Evolutionary conservation across 2,113 vertebrate genomes (phyloP), one percentile per base, ranked within the genome.

Genomic region (Meleagris gallopavo): DNA sequence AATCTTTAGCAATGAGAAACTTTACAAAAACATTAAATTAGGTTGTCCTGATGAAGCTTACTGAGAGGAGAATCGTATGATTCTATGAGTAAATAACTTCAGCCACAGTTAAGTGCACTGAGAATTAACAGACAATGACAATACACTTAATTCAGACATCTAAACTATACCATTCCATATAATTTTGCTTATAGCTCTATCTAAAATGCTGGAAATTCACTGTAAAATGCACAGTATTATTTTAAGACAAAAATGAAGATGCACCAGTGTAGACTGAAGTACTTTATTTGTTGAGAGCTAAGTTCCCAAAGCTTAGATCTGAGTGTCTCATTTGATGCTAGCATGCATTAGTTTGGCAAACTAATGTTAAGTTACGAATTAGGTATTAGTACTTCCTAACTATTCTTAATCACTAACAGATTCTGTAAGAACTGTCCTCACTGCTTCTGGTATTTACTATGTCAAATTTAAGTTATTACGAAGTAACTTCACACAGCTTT

Each of bases 181-280:
- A 43, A 45, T 34, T 75, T 41, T 9, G 1, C 6, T 22, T 0
- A 1, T 20, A 62, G 15, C 14, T 36, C 72, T 8, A 29, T 1
- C 32, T 54, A 3, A 8, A 40, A 11, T 4, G 4, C 41, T 81
- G 24, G 38, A 86, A 83, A 54, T 22, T 32, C 10, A 34, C 0
- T 60, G 24, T 52, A 73, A 70, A 84, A 60, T 38, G n/a, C 64
- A 24, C 20, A 8, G 41, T 5, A 40, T 45, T 48, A n/a, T 78
- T 46, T 57, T 60, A 55, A 82, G 27, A 29, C 13, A 84, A 84
- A 90, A 85, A 82, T 38, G 25, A 9, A 91, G 22, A 18, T 48
- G 32, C 18, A 65, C 1, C 46, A 45, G 10, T 17, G 8, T 22
- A 43, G 30, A 66, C 19, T 6, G 24, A 77, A 13, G n/a, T 3